These are phyloP conservation scores for Grallaria varia DNA, from an alignment of 2,113 vertebrate genomes.

Conservation along the genomic window DNA sequence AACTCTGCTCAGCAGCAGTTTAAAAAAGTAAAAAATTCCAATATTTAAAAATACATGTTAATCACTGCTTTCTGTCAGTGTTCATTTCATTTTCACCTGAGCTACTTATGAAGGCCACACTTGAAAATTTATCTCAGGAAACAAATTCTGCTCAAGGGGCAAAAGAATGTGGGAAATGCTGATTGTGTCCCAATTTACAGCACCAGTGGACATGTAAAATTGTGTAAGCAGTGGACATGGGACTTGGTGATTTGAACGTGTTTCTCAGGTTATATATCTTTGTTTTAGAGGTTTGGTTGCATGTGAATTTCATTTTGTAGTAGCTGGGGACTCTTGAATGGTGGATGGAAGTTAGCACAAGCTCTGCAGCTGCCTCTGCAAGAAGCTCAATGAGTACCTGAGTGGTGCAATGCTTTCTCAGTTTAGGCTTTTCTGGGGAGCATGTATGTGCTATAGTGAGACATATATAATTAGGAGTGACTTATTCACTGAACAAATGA, in stretches of 20 bases:
- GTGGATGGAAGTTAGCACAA: background rate
- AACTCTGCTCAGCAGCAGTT: background rate
- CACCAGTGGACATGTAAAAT: background rate
- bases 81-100: constrained; percentile 22
- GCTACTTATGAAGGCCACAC: background rate
- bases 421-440: background rate
- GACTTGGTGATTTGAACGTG: background rate
- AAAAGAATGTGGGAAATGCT: background rate
- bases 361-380: background rate
- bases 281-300: background rate
- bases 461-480: background rate
- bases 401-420: background rate
- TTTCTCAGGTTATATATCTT: background rate
- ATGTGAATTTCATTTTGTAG: background rate
- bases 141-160: background rate
- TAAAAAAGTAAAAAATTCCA: background rate
- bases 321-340: background rate
- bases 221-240: background rate
- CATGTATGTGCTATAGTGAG: background rate
- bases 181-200: background rate
- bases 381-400: background rate
- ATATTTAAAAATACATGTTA: constrained; percentile 2
- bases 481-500: background rate
- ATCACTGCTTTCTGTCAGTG: background rate
- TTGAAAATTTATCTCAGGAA: constrained; percentile 1